These are phyloP conservation scores for Rana temporaria DNA, from an alignment of 2,113 vertebrate species.

Conservation along the genomic window DNA sequence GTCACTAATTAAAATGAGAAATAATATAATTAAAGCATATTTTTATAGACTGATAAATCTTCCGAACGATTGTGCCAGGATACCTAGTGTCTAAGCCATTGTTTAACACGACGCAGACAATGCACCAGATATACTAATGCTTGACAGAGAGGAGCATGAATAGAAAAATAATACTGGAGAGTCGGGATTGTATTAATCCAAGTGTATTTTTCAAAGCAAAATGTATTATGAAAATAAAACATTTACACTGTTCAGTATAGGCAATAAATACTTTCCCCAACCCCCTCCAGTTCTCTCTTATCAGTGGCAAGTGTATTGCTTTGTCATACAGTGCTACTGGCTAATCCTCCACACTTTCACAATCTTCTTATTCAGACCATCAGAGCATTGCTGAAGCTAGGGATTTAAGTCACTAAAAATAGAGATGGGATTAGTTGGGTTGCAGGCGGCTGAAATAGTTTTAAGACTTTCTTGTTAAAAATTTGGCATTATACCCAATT, in stretches of 20 bases:
- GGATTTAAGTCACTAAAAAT: conserved; percentile 78
- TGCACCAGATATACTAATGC: neutral
- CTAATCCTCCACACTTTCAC: conserved; percentile 77
- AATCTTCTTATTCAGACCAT: conserved; percentile 77
- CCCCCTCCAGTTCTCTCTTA: conserved; percentile 57
- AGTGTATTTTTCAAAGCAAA: conserved; percentile 6
- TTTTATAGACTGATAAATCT: no score
- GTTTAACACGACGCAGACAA: neutral
- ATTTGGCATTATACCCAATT: conserved; percentile 59
- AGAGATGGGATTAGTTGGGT: conserved; percentile 75
- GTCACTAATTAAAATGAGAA: no score
- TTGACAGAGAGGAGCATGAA: neutral
- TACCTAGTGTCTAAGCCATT: no score
- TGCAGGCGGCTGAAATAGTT: conserved; percentile 71
- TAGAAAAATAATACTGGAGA: neutral
- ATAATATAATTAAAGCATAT: no score
- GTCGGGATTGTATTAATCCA: neutral
- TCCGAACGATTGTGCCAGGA: no score
- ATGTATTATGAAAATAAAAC: conserved; percentile 36
- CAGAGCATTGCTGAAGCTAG: conserved; percentile 69
- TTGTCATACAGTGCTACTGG: conserved; percentile 72
- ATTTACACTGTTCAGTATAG: conserved; percentile 52
- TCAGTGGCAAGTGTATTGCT: conserved; percentile 69
- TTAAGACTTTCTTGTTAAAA: conserved; percentile 68
- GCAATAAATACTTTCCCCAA: conserved; percentile 61